Evolutionary conservation across 2,888 invertebrate genomes (phyloP).

Genomic region (Carabus problematicus): DNA sequence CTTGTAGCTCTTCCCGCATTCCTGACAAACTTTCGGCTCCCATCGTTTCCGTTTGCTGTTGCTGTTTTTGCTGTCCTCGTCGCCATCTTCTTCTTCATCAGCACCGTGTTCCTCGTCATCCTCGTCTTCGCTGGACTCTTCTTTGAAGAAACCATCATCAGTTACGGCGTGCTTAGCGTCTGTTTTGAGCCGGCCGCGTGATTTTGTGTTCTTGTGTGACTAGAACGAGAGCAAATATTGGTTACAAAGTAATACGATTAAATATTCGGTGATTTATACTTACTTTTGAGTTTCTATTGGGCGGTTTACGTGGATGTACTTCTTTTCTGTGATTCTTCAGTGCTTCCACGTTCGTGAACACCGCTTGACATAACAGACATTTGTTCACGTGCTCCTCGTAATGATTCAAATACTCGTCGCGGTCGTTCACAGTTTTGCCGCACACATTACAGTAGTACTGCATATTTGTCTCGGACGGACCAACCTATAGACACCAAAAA

Average conservation of each 20-base stretch:
- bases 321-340: slow-evolving; percentile 55
- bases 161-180: slow-evolving; percentile 46
- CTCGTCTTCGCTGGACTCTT: slow-evolving; percentile 34
- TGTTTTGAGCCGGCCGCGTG: slow-evolving; percentile 43
- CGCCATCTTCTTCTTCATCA: slow-evolving; percentile 47
- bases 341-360: slow-evolving; percentile 60
- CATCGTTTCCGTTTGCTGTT: slow-evolving; percentile 40
- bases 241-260: slow-evolving; percentile 2
- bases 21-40: slow-evolving; percentile 57
- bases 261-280: background rate
- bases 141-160: slow-evolving; percentile 44
- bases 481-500: slow-evolving; percentile 10
- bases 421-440: slow-evolving; percentile 55
- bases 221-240: background rate
- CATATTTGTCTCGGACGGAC: slow-evolving; percentile 21
- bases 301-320: slow-evolving; percentile 48
- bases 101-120: slow-evolving; percentile 47
- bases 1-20: slow-evolving; percentile 66
- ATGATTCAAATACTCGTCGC: slow-evolving; percentile 56
- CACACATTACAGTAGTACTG: slow-evolving; percentile 58
- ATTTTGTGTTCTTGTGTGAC: slow-evolving; percentile 16
- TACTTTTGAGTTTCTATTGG: slow-evolving; percentile 40
- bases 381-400: slow-evolving; percentile 58
- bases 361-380: slow-evolving; percentile 58
- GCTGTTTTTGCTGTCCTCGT: slow-evolving; percentile 33